Conservation (phyloP, 2,797 vertebrate species). For the Brachyrhaphis roseni region DNA sequence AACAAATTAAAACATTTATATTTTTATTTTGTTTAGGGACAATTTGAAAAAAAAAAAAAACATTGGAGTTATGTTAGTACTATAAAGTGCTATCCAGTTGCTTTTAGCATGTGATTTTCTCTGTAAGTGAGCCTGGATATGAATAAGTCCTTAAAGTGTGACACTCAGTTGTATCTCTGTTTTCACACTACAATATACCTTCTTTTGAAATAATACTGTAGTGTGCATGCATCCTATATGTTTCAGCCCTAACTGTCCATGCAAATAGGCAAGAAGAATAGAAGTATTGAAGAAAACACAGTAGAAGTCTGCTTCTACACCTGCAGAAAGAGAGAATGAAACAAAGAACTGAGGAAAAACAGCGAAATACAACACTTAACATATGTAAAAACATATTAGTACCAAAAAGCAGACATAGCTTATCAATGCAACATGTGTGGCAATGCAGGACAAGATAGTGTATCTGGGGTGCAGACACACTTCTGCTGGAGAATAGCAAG, state of each 20-base stretch:
- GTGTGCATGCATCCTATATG: background rate
- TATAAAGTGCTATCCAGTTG: background rate
- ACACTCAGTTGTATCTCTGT: background rate
- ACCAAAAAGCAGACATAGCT: background rate
- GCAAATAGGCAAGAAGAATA: background rate
- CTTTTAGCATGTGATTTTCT: background rate
- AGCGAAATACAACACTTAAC: background rate
- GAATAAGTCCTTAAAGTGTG: background rate
- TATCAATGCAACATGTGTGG: background rate
- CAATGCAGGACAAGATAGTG: background rate
- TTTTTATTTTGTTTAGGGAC: background rate
- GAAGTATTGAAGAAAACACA: background rate
- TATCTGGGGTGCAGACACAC: background rate
- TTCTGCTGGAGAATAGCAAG: background rate
- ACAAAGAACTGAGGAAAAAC: background rate
- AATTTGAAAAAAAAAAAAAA: background rate
- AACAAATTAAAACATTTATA: background rate
- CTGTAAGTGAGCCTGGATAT: background rate
- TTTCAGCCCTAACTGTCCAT: background rate
- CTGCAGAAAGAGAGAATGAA: background rate
- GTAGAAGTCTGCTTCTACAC: background rate
- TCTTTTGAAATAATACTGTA: background rate
- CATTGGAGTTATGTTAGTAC: background rate
- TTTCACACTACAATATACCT: too few species aligned
- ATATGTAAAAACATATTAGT: background rate